Evolutionary conservation across 2,888 invertebrate species (phyloP).

Genomic region (Scaptomyza reducta): DNA sequence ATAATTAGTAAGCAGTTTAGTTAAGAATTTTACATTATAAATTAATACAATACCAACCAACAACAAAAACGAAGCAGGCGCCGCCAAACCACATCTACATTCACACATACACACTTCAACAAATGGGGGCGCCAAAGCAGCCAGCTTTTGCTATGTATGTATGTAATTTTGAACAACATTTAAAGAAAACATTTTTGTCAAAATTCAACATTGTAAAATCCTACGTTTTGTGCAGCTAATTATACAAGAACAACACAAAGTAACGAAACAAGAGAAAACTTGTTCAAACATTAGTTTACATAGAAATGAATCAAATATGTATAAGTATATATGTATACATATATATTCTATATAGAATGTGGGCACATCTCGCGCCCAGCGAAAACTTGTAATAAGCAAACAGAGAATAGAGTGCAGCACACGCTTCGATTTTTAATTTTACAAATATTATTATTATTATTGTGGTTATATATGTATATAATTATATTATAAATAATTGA

Average conservation of each 20-base stretch:
- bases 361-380: constrained; percentile 59
- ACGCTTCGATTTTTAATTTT: constrained; percentile 80
- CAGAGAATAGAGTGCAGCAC: constrained; percentile 78
- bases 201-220: constrained; percentile 68
- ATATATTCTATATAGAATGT: constrained; percentile 43
- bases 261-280: constrained; percentile 39
- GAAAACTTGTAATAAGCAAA: constrained; percentile 61
- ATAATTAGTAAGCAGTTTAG: constrained; percentile 78
- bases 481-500: constrained; percentile 82
- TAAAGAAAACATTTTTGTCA: constrained; percentile 37
- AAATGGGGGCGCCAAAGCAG: constrained; percentile 48
- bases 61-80: constrained; percentile 49
- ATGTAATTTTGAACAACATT: constrained; percentile 42
- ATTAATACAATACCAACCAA: constrained; percentile 45
- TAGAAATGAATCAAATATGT: constrained; percentile 61
- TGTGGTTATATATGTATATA: constrained; percentile 84
- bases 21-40: constrained; percentile 77
- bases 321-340: constrained; percentile 52
- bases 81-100: constrained; percentile 32
- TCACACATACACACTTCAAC: constrained; percentile 29
- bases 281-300: constrained; percentile 74
- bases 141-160: constrained; percentile 74
- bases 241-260: constrained; percentile 30
- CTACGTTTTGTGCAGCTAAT: constrained; percentile 72
- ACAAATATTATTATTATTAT: constrained; percentile 80